These are phyloP conservation scores for Myopa testacea DNA, from an alignment of 2,888 invertebrate genomes.

Conservation along the genomic window DNA sequence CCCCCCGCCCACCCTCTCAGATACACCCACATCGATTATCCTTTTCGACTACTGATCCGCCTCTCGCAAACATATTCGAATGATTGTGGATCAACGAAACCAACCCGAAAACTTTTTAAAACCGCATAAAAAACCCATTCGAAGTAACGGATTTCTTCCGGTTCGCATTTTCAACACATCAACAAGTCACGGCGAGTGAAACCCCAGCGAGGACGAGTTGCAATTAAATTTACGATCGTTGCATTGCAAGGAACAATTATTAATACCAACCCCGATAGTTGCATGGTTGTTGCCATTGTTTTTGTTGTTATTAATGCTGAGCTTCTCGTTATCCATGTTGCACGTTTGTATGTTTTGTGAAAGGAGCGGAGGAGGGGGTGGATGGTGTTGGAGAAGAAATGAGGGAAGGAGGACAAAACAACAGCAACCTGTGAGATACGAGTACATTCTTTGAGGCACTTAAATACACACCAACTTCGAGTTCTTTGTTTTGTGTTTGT, in stretches of 20 bases:
- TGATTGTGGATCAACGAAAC: background rate
- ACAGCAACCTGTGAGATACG: background rate
- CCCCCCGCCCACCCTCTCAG: background rate
- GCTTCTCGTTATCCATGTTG: background rate
- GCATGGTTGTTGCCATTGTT: background rate
- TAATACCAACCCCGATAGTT: slow-evolving; percentile 5
- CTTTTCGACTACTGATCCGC: too few species aligned
- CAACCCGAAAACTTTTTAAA: background rate
- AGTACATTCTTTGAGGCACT: background rate
- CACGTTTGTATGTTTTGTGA: background rate
- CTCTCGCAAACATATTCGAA: background rate
- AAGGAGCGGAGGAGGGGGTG: background rate
- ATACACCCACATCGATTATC: background rate
- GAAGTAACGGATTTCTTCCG: slow-evolving; percentile 27
- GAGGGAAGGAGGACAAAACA: background rate
- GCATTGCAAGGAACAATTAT: slow-evolving; percentile 29
- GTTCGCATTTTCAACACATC: slow-evolving; percentile 30
- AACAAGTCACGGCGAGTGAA: background rate
- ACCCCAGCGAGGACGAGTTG: background rate
- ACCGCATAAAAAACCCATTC: slow-evolving; percentile 17
- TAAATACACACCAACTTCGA: too few species aligned
- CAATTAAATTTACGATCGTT: slow-evolving; percentile 32
- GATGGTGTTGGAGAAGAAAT: too few species aligned
- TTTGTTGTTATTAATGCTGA: background rate
- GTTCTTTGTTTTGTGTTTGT: background rate